These are phyloP conservation scores for Orius insidiosus DNA, from an alignment of 1,140 invertebrate species.

Conservation along the genomic window DNA sequence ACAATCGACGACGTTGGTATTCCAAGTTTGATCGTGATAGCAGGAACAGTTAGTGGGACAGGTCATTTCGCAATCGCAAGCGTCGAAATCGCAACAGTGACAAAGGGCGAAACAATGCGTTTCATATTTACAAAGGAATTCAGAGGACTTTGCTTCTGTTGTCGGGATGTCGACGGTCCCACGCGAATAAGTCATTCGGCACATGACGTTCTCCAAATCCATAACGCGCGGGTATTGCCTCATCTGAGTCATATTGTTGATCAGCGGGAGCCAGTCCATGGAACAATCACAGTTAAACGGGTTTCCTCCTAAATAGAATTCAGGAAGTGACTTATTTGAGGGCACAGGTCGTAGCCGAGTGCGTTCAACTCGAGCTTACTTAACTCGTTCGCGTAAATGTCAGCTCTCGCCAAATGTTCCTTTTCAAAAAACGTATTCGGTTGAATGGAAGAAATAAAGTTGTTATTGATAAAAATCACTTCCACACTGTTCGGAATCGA, in stretches of 20 bases:
- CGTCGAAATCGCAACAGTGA: conserved; percentile 86
- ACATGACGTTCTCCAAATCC: conserved; percentile 73
- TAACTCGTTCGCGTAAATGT: conserved; percentile 75
- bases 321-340: conserved; percentile 48
- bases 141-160: conserved; percentile 43
- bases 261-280: conserved; percentile 78
- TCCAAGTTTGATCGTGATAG: conserved; percentile 83
- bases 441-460: conserved; percentile 58
- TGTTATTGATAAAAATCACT: conserved; percentile 76
- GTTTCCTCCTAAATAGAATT: conserved; percentile 77
- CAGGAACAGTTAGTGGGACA: conserved; percentile 82
- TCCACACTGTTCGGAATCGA: conserved; percentile 79
- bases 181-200: conserved; percentile 58
- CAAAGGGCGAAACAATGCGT: conserved; percentile 85
- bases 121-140: conserved; percentile 80
- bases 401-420: conserved; percentile 62
- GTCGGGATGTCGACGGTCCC: conserved; percentile 47
- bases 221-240: conserved; percentile 68
- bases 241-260: conserved; percentile 64
- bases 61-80: conserved; percentile 89
- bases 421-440: conserved; percentile 75
- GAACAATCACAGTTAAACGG: conserved; percentile 81
- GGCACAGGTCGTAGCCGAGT: conserved; percentile 54
- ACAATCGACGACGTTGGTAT: conserved; percentile 81
- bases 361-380: conserved; percentile 63